Conservation (phyloP, 2,888 invertebrate genomes). For the Cosmia trapezina region DNA sequence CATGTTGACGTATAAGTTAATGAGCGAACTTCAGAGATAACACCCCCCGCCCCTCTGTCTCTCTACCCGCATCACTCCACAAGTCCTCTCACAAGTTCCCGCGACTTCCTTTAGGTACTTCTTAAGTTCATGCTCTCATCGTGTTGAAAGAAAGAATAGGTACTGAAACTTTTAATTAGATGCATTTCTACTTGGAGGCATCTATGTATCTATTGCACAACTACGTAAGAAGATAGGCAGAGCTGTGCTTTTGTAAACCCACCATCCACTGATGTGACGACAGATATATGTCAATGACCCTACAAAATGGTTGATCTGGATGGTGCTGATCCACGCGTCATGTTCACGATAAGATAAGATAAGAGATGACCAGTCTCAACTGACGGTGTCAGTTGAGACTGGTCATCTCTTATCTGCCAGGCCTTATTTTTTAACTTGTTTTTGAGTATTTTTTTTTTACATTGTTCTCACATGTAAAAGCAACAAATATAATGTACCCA, state of each 20-base stretch:
- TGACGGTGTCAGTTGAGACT: no score
- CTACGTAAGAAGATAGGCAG: background rate
- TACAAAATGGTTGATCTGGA: no score
- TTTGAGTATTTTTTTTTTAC: no score
- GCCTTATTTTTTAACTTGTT: no score
- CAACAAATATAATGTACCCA: no score
- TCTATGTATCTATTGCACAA: background rate
- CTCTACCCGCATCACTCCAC: conserved; percentile 45
- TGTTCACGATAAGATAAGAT: no score
- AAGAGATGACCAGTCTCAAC: no score
- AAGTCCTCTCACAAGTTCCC: conserved; percentile 45
- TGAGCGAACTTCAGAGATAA: conserved; percentile 59
- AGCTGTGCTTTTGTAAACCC: background rate
- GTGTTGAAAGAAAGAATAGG: conserved; percentile 38
- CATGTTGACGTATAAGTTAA: conserved; percentile 56
- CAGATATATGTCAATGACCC: no score
- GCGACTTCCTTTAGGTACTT: conserved; percentile 23
- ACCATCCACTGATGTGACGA: background rate
- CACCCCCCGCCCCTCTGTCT: background rate
- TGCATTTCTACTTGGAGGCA: conserved; percentile 7
- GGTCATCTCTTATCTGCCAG: no score
- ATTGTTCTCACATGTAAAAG: no score
- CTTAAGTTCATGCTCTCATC: conserved; percentile 29
- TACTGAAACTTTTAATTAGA: conserved; percentile 52
- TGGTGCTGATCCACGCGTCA: no score